These are phyloP conservation scores for Agrypnus murinus DNA, from an alignment of 2,888 invertebrate genomes.

Conservation along the genomic window DNA sequence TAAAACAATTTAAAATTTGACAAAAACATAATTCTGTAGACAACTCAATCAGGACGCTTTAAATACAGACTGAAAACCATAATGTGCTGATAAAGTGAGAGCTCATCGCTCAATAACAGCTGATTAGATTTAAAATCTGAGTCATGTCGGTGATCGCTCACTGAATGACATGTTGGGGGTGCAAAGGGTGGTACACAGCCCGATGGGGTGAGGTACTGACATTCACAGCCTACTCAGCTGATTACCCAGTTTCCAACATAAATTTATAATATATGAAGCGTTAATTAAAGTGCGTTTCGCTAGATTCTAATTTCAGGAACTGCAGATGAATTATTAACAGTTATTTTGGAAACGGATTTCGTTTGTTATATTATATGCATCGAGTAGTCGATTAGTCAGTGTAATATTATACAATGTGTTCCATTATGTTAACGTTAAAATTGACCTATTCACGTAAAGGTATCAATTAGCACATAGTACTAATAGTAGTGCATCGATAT, in stretches of 20 bases:
- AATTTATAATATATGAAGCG: constrained; percentile 47
- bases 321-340: constrained; percentile 37
- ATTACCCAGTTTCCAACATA: constrained; percentile 47
- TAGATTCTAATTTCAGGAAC: constrained; percentile 28
- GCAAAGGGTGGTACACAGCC: constrained; percentile 33
- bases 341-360: not conserved
- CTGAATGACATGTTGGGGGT: constrained; percentile 53
- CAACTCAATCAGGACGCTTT: constrained; percentile 25
- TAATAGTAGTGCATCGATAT: too few species aligned
- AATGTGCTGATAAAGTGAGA: constrained; percentile 48
- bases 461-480: too few species aligned
- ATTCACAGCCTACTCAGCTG: constrained; percentile 48
- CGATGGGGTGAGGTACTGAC: constrained; percentile 40
- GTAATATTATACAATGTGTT: too few species aligned
- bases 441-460: too few species aligned
- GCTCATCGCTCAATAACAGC: constrained; percentile 60
- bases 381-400: too few species aligned
- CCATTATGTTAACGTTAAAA: too few species aligned
- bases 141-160: constrained; percentile 61
- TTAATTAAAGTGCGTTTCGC: constrained; percentile 44
- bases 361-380: too few species aligned
- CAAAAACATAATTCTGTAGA: constrained; percentile 22
- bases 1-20: not conserved
- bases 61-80: constrained; percentile 48
- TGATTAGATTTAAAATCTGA: constrained; percentile 62